Evolutionary conservation across 2,797 vertebrate species (phyloP).

Genomic region (Sebastes aleutianus): DNA sequence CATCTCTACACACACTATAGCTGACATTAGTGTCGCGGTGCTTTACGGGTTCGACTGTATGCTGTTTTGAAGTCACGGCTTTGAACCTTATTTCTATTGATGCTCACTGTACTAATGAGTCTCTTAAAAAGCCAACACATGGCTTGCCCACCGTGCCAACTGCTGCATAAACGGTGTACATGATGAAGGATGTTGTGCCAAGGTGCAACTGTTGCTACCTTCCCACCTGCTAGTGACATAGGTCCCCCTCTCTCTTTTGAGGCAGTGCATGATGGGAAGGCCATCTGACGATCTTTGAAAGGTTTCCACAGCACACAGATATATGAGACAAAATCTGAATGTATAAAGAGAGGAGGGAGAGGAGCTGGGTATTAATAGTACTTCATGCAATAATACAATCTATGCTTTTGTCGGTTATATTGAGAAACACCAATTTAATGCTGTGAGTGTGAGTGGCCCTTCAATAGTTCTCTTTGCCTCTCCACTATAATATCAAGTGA

Average conservation of each 20-base stretch:
- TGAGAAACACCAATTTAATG: conserved; percentile 47
- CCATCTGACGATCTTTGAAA: conserved; percentile 65
- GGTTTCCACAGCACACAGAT: conserved; percentile 30
- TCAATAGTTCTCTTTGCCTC: conserved; percentile 19
- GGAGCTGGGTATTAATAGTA: conserved; percentile 24
- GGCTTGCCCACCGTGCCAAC: conserved; percentile 44
- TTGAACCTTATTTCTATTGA: conserved; percentile 17
- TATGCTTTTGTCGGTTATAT: conserved; percentile 24
- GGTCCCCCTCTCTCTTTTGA: conserved; percentile 26
- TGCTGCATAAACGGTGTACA: conserved; percentile 56
- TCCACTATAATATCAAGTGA: conserved; percentile 33
- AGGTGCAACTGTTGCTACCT: conserved; percentile 53
- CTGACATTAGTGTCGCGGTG: neutral
- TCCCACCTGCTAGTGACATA: conserved; percentile 63
- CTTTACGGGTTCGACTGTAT: neutral
- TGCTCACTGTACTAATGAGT: conserved; percentile 43
- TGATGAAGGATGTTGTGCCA: conserved; percentile 58
- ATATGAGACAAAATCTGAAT: conserved; percentile 15
- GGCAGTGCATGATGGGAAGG: conserved; percentile 56
- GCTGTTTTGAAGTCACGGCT: neutral
- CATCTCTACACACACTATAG: neutral
- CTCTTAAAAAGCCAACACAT: conserved; percentile 60
- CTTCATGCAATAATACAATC: conserved; percentile 49
- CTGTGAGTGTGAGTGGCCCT: conserved; percentile 10
- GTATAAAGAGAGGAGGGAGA: neutral